Conservation (phyloP, 2,113 vertebrate genomes). For the Macrotus californicus region DNA sequence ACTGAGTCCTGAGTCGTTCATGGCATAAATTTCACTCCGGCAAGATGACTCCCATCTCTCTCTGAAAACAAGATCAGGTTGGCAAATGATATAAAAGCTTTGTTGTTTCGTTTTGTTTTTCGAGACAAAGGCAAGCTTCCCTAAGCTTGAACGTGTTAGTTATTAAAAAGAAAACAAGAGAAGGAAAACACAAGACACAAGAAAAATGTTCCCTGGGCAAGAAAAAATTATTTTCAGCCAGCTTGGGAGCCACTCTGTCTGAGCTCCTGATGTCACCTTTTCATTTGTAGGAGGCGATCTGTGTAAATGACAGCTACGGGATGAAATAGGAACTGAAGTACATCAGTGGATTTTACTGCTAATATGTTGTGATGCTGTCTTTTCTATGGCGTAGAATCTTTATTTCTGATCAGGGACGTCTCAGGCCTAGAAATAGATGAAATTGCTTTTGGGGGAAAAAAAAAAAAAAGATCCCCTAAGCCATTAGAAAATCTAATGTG, state of each 20-base stretch:
- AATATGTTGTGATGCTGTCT: constrained; percentile 71
- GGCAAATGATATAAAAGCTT: too few species aligned
- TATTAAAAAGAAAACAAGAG: constrained; percentile 45
- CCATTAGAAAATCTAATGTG: not conserved
- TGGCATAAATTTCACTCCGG: too few species aligned
- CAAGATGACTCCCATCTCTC: too few species aligned
- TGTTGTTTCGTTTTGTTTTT: too few species aligned
- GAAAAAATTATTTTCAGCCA: constrained; percentile 73
- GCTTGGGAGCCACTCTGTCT: constrained; percentile 66
- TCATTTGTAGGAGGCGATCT: constrained; percentile 71
- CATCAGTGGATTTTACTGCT: constrained; percentile 75
- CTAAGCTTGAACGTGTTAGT: constrained; percentile 37
- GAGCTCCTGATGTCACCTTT: constrained; percentile 58
- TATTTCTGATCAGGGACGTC: constrained; percentile 77
- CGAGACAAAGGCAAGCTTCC: too few species aligned
- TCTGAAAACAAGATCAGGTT: too few species aligned
- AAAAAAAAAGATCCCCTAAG: not conserved
- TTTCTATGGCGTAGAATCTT: constrained; percentile 77
- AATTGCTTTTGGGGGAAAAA: constrained; percentile 49
- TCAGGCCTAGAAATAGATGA: constrained; percentile 73
- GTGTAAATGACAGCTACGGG: constrained; percentile 44
- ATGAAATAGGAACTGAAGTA: constrained; percentile 57
- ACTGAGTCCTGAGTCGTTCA: too few species aligned
- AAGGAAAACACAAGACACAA: constrained; percentile 37
- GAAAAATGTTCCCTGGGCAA: constrained; percentile 72